These are phyloP conservation scores for Muntiacus reevesi DNA, from an alignment of 2,113 vertebrate genomes.

Conservation along the genomic window DNA sequence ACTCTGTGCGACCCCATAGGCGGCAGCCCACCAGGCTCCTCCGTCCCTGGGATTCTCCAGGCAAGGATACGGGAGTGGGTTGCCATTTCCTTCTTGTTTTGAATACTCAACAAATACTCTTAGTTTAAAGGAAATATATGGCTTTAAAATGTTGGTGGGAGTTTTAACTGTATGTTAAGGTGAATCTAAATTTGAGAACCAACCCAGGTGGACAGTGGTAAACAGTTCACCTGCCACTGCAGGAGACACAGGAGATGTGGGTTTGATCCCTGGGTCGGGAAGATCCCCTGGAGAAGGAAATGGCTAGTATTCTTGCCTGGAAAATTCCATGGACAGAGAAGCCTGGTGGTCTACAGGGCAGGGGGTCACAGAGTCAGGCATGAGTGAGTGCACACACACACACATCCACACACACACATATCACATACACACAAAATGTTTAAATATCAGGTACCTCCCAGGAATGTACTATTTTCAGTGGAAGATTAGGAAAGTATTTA, in stretches of 20 bases:
- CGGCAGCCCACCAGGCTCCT: too few relatives aligned
- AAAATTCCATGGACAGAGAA: neutral
- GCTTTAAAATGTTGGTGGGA: constrained; percentile 15
- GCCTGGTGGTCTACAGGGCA: neutral
- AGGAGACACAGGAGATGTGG: neutral
- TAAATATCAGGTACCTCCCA: neutral
- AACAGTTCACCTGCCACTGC: neutral
- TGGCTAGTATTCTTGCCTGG: neutral
- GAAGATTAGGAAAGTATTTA: neutral
- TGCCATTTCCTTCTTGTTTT: neutral
- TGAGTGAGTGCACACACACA: neutral
- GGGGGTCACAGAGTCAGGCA: neutral
- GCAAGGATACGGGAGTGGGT: too few relatives aligned
- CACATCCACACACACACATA: neutral
- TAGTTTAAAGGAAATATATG: neutral
- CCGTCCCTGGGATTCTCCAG: too few relatives aligned
- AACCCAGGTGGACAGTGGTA: neutral
- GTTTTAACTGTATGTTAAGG: neutral
- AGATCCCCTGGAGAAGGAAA: neutral
- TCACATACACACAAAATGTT: neutral
- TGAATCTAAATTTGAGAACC: neutral
- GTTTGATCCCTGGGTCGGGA: neutral
- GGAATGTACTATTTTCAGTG: constrained; percentile 24
- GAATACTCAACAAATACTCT: neutral
- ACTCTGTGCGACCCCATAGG: too few relatives aligned